Percentiles rank a stretch among this genome's conserved stretches.
phyloP scores from a whole-genome alignment of 64 coral and sea anemone genomes.

The Porites lutea region DNA sequence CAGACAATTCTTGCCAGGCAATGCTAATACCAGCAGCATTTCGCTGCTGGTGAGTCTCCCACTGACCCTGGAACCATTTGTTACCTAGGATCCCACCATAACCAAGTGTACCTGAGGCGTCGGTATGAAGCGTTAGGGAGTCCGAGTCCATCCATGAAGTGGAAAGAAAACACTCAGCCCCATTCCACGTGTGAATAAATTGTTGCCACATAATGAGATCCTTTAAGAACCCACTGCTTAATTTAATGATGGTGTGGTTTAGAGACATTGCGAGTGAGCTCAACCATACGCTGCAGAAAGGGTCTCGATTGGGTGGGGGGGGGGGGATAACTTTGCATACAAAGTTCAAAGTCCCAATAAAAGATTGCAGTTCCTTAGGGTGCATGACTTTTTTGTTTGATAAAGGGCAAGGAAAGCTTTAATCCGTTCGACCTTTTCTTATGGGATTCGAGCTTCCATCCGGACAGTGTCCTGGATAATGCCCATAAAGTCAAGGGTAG shows the following conservation, averaged over 20 bases:
- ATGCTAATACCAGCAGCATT: not conserved
- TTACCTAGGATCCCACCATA: not conserved
- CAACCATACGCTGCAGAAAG: constrained; percentile 1
- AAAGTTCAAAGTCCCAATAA: not conserved
- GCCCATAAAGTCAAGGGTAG: too few species aligned
- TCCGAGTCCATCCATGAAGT: not conserved
- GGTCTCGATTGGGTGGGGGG: too few species aligned
- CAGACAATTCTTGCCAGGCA: too few species aligned
- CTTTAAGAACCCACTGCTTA: not conserved
- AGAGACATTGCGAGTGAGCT: not conserved
- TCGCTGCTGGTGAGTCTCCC: constrained; percentile 42
- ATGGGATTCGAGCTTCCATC: too few species aligned
- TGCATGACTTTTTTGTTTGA: too few species aligned
- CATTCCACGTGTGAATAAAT: too few species aligned
- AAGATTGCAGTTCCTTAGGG: constrained; percentile 21
- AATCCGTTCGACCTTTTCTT: too few species aligned
- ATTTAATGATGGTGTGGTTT: constrained; percentile 13
- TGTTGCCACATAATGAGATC: too few species aligned
- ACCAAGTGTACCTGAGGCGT: too few species aligned
- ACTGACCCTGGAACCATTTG: constrained; percentile 68
- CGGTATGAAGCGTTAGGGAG: not conserved
- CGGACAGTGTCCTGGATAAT: too few species aligned
- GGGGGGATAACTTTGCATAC: constrained; percentile 24
- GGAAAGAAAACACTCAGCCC: not conserved
- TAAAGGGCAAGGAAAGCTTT: too few species aligned